A percentile compares a stretch with the other conserved stretches of the same genome.
Conservation (phyloP, 1,140 invertebrate species). For the Zelostemma sp. region DNA sequence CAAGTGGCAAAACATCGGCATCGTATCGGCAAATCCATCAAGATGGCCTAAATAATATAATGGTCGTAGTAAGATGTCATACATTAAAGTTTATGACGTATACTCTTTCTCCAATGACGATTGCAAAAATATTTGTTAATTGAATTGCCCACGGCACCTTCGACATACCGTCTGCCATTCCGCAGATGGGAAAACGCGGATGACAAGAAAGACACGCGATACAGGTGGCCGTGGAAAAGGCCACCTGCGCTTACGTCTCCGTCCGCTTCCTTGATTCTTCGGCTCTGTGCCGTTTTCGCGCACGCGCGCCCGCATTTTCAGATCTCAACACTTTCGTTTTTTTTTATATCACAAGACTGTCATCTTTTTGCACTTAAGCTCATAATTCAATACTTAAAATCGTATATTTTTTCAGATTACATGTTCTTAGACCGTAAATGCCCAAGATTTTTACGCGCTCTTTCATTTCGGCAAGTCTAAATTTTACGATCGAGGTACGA, state of each 20-base stretch:
- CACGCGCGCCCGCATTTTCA: slow-evolving; percentile 25
- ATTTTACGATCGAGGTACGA: too few relatives aligned
- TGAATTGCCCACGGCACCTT: slow-evolving; percentile 23
- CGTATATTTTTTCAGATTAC: too few relatives aligned
- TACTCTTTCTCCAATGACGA: slow-evolving; percentile 11
- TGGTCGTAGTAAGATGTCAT: too few relatives aligned
- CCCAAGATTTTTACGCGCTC: too few relatives aligned
- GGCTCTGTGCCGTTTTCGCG: slow-evolving; percentile 15
- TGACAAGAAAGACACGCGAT: slow-evolving; percentile 41
- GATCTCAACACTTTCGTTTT: slow-evolving; percentile 32
- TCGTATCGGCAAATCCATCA: too few relatives aligned
- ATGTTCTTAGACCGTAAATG: too few relatives aligned
- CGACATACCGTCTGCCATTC: slow-evolving; percentile 31
- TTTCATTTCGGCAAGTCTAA: too few relatives aligned
- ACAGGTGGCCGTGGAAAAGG: slow-evolving; percentile 48
- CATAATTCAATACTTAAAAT: slow-evolving; percentile 1
- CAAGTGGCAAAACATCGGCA: too few relatives aligned
- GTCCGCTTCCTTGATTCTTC: slow-evolving; percentile 35
- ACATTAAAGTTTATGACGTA: slow-evolving; percentile 19
- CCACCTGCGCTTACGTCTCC: slow-evolving; percentile 43
- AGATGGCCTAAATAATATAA: too few relatives aligned
- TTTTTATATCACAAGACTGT: neutral
- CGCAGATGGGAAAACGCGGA: slow-evolving; percentile 47
- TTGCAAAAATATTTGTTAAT: slow-evolving; percentile 12
- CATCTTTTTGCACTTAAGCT: neutral